phyloP scores from a whole-genome alignment of 2,113 vertebrate species.

The Plestiodon gilberti region DNA sequence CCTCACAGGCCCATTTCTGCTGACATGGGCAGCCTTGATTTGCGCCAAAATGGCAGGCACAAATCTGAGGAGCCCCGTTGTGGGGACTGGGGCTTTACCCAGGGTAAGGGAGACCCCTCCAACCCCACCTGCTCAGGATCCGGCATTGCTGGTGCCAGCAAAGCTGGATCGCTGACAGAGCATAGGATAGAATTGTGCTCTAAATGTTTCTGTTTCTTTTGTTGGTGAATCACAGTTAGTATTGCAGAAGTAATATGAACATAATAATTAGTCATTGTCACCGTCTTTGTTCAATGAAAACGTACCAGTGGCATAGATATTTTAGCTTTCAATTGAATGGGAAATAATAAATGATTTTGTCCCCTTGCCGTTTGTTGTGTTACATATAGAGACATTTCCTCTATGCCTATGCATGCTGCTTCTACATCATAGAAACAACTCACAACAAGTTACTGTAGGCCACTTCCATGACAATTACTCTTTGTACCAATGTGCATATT shows the following conservation, averaged over 20 bases:
- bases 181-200: too few species aligned
- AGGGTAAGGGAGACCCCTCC: too few species aligned
- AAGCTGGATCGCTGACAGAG: too few species aligned
- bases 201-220: not conserved
- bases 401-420: slow-evolving; percentile 26
- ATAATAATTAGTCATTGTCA: not conserved
- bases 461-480: slow-evolving; percentile 37
- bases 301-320: not conserved
- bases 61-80: too few species aligned
- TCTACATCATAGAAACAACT: slow-evolving; percentile 56
- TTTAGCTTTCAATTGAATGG: not conserved
- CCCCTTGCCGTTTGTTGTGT: slow-evolving; percentile 35
- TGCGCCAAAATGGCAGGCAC: too few species aligned
- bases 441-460: slow-evolving; percentile 47
- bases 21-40: too few species aligned
- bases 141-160: too few species aligned
- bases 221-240: slow-evolving; percentile 4
- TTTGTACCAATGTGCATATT: slow-evolving; percentile 45
- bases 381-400: slow-evolving; percentile 43
- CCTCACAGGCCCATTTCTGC: too few species aligned
- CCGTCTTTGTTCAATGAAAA: not conserved
- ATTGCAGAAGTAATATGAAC: not conserved
- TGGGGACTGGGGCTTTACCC: too few species aligned
- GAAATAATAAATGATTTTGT: slow-evolving; percentile 29
- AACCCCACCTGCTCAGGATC: too few species aligned